Base-by-base conservation (phyloP, 23 tunicate genomes). In the Trididemnum clinides region DNA sequence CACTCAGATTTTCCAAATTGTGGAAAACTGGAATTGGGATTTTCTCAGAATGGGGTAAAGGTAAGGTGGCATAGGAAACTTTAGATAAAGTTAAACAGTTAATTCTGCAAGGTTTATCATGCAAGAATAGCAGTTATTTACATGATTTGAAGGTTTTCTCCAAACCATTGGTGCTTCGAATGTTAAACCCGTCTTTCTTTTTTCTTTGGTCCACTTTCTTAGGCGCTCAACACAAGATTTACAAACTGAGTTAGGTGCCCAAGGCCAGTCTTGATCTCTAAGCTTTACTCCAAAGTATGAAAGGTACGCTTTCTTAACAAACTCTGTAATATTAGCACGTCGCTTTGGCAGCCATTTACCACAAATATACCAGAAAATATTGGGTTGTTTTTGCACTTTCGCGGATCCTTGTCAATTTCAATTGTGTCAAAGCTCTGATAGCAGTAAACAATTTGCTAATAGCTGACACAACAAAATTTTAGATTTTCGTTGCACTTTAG, bases 101-200 rank as follows among this genome's bases (percentile, higher is more conserved):
- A 76, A 1, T 25, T 18, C 78, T 0, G 21, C 49, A 19, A 71
- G 30, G 62, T 76, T 38, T 38, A 50, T 38, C 82, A 76, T 38
- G 29, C 82, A 76, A 38, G 39, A 76, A 27, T n/a, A 76, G 62
- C 64, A 76, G 32, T 76, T 64, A 76, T 49, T 39, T 7, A 76
- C 63, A 76, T 76, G 29, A 20, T 39, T 0, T 0, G 63, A 0
- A 26, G 30, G 57, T 25, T 76, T 32, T 76, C 28, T 49, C 82
- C 82, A 76, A 39, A 76, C 62, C 64, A 38, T 76, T 23, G 64
- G 82, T 49, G 39, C 82, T 19, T 64, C 1, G 26, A 76, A 76
- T 38, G 63, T 25, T 26, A 76, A 19, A 19, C 49, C 49, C 12
- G 33, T 76, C 64, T 50, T 76, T 38, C 32, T 20, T 39, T 27